Evolutionary conservation across 2,888 invertebrate genomes (phyloP), one percentile per base, ranked within the genome.

Genomic region (Rotaria sp.): DNA sequence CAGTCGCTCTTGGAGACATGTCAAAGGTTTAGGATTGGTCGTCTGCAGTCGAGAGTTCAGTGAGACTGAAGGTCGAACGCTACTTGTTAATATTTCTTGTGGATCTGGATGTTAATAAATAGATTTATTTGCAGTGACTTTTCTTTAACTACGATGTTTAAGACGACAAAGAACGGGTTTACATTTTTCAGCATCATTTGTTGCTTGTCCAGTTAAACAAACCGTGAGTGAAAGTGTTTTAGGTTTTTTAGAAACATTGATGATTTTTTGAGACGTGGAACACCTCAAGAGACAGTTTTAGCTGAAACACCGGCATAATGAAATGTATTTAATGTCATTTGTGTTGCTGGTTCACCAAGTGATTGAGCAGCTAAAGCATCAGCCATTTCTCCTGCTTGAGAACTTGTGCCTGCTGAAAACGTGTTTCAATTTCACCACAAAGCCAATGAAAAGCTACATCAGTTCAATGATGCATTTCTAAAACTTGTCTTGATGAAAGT

Each of bases 271-370:
- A 99, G 92, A 90, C 99, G 94, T 0, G 99, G 99, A 89, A 99
- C 99, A 93, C 99, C 99, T 86, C 99, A 94, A 0, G 99, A 99
- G 93, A 99, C 98, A 93, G 99, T 99, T 92, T 99, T 99, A 86
- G 98, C 98, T 0, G 98, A 99, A 89, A 99, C 99, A 93, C 99
- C 99, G 92, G 99, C 99, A 92, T 97, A 99, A 93, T 99, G 99
- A 95, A 99, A 99, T 93, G n/a, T n/a, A n/a, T n/a, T n/a, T n/a
- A n/a, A n/a, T n/a, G n/a, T n/a, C n/a, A n/a, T n/a, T n/a, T n/a
- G 99, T 99, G 99, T 99, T 89, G 99, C 99, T 21, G 99, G 99
- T 91, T 99, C 99, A 89, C 99, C 99, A 50, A 99, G 94, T 88
- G 96, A 96, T 92, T 99, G 99, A 4, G 99, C 99, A 85, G 99